Evolutionary conservation across 2,888 invertebrate genomes (phyloP).

Genomic region (Drosophila pseudotakahashii): DNA sequence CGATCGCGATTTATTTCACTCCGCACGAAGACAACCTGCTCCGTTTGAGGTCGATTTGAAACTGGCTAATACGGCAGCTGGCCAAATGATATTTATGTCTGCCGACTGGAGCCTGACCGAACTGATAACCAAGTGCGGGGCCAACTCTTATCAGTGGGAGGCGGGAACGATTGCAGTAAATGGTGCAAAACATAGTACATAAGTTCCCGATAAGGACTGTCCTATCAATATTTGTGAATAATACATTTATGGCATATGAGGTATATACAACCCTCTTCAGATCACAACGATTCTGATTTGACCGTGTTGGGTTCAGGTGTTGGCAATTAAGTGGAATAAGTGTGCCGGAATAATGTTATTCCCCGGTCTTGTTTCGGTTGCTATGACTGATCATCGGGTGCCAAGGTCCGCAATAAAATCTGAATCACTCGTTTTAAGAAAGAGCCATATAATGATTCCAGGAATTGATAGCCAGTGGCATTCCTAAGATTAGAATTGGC

Average conservation of each 20-base stretch:
- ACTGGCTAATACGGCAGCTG: constrained; percentile 18
- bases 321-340: background rate
- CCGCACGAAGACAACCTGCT: constrained; percentile 9
- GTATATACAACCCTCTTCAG: background rate
- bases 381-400: constrained; percentile 10
- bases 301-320: background rate
- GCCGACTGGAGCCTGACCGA: constrained; percentile 6
- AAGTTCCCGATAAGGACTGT: constrained; percentile 15
- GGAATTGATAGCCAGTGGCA: background rate
- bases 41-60: constrained; percentile 13
- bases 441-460: background rate
- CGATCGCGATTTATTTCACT: background rate
- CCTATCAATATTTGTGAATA: constrained; percentile 17
- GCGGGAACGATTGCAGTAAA: constrained; percentile 9
- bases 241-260: background rate
- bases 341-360: constrained; percentile 4
- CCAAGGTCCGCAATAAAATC: background rate
- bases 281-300: background rate
- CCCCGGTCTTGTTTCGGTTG: background rate
- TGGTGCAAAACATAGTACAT: background rate
- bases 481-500: background rate
- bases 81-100: constrained; percentile 20
- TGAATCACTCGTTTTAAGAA: constrained; percentile 1
- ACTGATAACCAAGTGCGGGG: constrained; percentile 2
- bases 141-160: constrained; percentile 15